Evolutionary conservation across 1,140 invertebrate genomes (phyloP).

Genomic region (Carcinoscorpius rotundicauda): DNA sequence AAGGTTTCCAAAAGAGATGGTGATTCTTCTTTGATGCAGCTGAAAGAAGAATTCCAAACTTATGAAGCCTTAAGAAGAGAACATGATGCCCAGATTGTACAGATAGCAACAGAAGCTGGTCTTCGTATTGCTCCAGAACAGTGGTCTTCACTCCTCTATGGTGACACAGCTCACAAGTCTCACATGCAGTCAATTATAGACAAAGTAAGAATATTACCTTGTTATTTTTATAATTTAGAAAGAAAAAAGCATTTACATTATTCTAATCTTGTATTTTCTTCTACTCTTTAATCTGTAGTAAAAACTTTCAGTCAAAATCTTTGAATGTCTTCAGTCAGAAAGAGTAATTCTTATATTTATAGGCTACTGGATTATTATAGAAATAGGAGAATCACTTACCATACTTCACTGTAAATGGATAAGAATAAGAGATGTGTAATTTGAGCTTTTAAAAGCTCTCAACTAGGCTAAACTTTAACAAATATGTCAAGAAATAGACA

Average conservation of each 20-base stretch:
- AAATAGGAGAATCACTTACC: too few species aligned
- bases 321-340: too few species aligned
- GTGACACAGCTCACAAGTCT: constrained; percentile 87
- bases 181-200: constrained; percentile 98
- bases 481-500: too few species aligned
- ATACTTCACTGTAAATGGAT: too few species aligned
- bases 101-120: constrained; percentile 94
- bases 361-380: too few species aligned
- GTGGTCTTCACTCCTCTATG: constrained; percentile 93
- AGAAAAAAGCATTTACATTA: neutral
- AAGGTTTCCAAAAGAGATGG: constrained; percentile 92
- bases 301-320: too few species aligned
- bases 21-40: constrained; percentile 95
- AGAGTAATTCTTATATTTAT: too few species aligned
- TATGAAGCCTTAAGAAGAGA: constrained; percentile 86
- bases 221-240: constrained; percentile 6
- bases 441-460: too few species aligned
- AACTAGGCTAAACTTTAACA: too few species aligned
- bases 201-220: constrained; percentile 29
- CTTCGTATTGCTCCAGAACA: constrained; percentile 94
- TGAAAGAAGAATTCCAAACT: constrained; percentile 93
- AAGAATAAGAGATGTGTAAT: too few species aligned
- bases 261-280: constrained; percentile 6
- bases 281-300: constrained; percentile 33
- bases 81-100: constrained; percentile 96